Conservation (phyloP, 1,140 invertebrate species). For the Drosophila bocqueti region DNA sequence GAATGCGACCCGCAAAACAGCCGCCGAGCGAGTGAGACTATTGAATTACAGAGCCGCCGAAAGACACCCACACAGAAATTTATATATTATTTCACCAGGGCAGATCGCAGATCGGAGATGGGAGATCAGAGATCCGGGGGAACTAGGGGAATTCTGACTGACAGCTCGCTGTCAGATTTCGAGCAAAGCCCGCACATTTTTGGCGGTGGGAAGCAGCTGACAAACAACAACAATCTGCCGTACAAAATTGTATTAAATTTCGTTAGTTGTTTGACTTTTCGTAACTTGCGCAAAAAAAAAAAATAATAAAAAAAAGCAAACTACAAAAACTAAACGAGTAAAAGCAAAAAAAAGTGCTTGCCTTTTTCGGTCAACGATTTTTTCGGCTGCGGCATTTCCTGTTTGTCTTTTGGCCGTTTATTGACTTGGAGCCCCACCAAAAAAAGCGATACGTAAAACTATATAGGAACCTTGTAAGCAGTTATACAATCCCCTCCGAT, state of each 20-base stretch:
- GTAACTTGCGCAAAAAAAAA: constrained; percentile 56
- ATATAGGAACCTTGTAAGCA: constrained; percentile 49
- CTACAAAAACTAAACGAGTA: constrained; percentile 33
- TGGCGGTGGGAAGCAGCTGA: constrained; percentile 66
- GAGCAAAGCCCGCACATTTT: constrained; percentile 60
- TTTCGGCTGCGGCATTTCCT: constrained; percentile 74
- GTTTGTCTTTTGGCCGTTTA: constrained; percentile 58
- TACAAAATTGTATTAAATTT: constrained; percentile 79
- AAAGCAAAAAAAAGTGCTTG: constrained; percentile 59
- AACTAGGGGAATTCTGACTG: constrained; percentile 55
- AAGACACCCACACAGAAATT: constrained; percentile 53
- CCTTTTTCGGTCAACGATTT: constrained; percentile 75
- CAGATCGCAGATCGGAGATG: neutral
- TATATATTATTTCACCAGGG: constrained; percentile 7
- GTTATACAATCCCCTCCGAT: constrained; percentile 57
- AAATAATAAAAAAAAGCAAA: constrained; percentile 27
- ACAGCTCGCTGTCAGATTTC: constrained; percentile 76
- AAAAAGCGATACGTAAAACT: constrained; percentile 15
- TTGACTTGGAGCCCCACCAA: constrained; percentile 44
- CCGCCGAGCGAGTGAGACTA: constrained; percentile 31
- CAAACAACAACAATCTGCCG: constrained; percentile 29
- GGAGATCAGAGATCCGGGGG: constrained; percentile 1
- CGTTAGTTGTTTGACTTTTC: constrained; percentile 77
- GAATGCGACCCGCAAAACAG: constrained; percentile 58
- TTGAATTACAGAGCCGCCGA: constrained; percentile 50